phyloP scores from a whole-genome alignment of 2,113 vertebrate species.

The Prietella phreatophila region DNA sequence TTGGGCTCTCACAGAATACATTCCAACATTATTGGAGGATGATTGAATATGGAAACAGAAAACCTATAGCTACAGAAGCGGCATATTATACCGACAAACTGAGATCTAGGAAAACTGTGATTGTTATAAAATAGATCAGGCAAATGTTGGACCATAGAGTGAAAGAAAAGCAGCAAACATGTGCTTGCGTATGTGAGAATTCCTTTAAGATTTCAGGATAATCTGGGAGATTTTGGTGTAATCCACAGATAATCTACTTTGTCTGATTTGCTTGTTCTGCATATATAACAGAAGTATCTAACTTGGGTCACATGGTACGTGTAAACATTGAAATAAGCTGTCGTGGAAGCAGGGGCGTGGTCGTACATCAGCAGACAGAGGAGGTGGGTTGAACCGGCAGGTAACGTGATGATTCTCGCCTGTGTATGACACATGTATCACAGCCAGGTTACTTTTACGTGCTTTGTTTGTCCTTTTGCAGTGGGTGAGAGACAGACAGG shows the following conservation, averaged over 20 bases:
- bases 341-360: background rate
- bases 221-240: background rate
- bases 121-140: background rate
- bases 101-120: background rate
- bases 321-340: background rate
- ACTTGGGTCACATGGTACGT: background rate
- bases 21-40: background rate
- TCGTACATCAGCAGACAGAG: background rate
- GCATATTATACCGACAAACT: no score
- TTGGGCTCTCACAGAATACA: background rate
- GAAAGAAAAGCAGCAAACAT: background rate
- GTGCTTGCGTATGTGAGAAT: background rate
- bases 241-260: background rate
- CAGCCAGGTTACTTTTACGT: background rate
- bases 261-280: no score
- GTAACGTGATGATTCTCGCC: background rate
- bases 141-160: background rate
- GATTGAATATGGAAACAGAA: background rate
- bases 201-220: background rate
- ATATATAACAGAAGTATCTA: background rate
- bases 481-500: background rate
- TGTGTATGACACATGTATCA: background rate
- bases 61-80: background rate
- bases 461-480: background rate
- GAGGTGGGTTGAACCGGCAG: background rate